phyloP scores from a whole-genome alignment of 2,888 invertebrate species.

The Acrocyrtus sp. region DNA sequence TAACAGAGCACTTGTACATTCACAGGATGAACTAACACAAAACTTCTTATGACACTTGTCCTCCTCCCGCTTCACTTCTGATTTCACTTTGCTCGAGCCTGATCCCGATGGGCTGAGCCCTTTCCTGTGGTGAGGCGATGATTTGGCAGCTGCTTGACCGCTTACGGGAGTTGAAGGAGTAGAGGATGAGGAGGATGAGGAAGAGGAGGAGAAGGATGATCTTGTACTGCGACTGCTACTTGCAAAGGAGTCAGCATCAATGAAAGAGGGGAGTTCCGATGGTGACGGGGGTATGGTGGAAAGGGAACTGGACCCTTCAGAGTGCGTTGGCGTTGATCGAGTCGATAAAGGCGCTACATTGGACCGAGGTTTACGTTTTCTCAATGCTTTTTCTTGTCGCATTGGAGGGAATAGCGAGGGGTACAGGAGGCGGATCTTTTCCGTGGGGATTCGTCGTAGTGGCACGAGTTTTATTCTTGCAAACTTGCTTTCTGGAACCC shows the following conservation, averaged over 20 bases:
- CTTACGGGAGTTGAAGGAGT: slow-evolving; percentile 6
- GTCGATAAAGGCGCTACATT: slow-evolving; percentile 30
- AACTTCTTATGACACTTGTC: slow-evolving; percentile 46
- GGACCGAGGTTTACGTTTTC: slow-evolving; percentile 48
- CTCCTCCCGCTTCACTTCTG: slow-evolving; percentile 22
- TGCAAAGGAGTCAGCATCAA: slow-evolving; percentile 17
- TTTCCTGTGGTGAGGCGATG: not conserved
- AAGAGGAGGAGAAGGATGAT: slow-evolving; percentile 40
- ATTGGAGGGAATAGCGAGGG: slow-evolving; percentile 60
- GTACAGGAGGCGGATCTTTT: slow-evolving; percentile 59
- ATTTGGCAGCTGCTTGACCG: not conserved
- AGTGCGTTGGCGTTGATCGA: slow-evolving; percentile 34
- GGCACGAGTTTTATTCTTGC: slow-evolving; percentile 58
- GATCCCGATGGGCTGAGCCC: not conserved
- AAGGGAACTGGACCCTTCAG: slow-evolving; percentile 41
- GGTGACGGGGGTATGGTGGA: slow-evolving; percentile 46
- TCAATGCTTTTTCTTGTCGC: slow-evolving; percentile 52
- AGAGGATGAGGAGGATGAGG: slow-evolving; percentile 33
- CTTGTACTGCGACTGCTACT: slow-evolving; percentile 40
- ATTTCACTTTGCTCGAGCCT: slow-evolving; percentile 26
- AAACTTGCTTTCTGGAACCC: slow-evolving; percentile 60
- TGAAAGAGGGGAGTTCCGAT: slow-evolving; percentile 38
- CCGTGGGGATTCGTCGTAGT: slow-evolving; percentile 59
- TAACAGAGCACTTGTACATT: slow-evolving; percentile 43
- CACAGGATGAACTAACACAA: slow-evolving; percentile 48